A percentile compares a stretch with the other conserved stretches of the same genome.
phyloP scores from a whole-genome alignment of 37 sponge, comb jelly and placozoan genomes.

The Eunapius fragilis region DNA sequence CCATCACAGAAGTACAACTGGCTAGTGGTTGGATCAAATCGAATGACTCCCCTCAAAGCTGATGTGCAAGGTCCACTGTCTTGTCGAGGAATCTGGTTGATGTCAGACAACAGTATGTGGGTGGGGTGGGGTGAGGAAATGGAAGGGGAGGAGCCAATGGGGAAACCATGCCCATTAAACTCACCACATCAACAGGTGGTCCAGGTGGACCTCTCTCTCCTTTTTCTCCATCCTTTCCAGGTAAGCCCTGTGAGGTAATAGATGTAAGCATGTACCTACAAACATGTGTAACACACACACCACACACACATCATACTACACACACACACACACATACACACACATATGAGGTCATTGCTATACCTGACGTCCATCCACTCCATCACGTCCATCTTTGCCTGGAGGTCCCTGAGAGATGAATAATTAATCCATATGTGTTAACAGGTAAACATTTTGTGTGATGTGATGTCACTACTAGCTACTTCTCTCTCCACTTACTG shows the following conservation, averaged over 20 bases:
- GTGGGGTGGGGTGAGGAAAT: no score
- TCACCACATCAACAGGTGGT: slow-evolving; percentile 36
- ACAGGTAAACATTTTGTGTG: no score
- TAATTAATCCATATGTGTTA: no score
- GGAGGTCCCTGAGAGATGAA: no score
- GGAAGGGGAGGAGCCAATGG: no score
- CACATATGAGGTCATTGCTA: no score
- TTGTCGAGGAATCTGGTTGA: background rate
- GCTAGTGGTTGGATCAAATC: slow-evolving; percentile 13
- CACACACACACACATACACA: background rate
- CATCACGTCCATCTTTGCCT: no score
- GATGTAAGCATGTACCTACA: no score
- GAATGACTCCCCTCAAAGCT: slow-evolving; percentile 18
- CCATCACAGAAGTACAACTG: slow-evolving; percentile 53
- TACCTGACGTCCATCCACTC: no score
- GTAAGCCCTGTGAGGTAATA: slow-evolving; percentile 12
- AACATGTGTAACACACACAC: no score
- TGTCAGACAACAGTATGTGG: no score
- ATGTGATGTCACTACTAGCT: no score
- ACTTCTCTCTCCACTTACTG: slow-evolving; percentile 24
- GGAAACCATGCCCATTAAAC: background rate
- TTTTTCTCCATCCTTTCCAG: slow-evolving; percentile 34
- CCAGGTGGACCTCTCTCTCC: slow-evolving; percentile 30
- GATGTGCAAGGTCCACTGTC: slow-evolving; percentile 19
- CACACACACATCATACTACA: background rate